These are phyloP conservation scores for Rhynchomys soricoides DNA, from an alignment of 2,113 vertebrate species.

Conservation along the genomic window DNA sequence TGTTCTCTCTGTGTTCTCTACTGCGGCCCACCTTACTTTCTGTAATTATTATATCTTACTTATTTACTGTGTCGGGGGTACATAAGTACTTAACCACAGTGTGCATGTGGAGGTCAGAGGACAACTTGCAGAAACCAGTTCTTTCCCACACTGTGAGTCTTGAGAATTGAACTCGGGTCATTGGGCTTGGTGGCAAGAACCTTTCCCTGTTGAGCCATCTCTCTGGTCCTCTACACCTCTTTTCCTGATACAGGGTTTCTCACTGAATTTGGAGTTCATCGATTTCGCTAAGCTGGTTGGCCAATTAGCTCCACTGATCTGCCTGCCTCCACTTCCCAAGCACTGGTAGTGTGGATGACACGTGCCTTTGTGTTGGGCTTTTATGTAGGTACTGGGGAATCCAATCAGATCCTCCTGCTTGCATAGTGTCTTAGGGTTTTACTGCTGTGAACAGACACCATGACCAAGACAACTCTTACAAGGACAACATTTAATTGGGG, in stretches of 20 bases:
- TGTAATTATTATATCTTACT: not conserved
- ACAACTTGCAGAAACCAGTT: not conserved
- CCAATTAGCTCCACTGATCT: not conserved
- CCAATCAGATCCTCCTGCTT: no score
- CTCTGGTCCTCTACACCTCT: not conserved
- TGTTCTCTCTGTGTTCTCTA: no score
- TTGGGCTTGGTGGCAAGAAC: not conserved
- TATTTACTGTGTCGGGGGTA: not conserved
- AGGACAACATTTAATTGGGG: no score
- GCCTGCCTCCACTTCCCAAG: not conserved
- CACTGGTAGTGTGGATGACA: not conserved
- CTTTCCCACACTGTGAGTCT: not conserved
- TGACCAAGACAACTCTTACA: no score
- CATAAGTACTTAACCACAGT: no score
- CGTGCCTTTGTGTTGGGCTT: not conserved
- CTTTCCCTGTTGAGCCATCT: not conserved
- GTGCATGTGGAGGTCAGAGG: not conserved
- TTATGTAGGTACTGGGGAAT: no score
- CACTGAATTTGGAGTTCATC: not conserved
- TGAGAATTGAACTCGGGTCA: not conserved
- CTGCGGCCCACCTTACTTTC: not conserved
- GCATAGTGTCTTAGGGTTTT: no score
- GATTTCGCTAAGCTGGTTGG: not conserved
- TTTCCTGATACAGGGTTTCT: not conserved
- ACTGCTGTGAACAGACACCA: no score